Base-by-base conservation (phyloP, 2,797 vertebrate genomes). In the Buceros bicornis region DNA sequence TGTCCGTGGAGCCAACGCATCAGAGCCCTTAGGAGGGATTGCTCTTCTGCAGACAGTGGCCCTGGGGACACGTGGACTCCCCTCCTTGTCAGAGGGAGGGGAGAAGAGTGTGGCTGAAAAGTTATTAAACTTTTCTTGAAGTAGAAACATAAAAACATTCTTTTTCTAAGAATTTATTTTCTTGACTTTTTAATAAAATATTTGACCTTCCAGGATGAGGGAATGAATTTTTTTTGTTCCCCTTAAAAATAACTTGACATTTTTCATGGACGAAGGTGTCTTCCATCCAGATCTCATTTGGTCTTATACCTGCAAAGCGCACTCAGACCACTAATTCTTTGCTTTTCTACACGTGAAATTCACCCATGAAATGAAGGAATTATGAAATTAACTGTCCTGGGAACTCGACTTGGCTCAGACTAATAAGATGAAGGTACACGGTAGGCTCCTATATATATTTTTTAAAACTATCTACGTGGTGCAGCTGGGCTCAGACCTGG, bases 321-420 rank as follows among this genome's bases (percentile, higher is more conserved):
- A 78, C 76, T 94, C 62, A 66, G 69, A 58, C 40, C 58, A 48
- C 73, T 81, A 72, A 81, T 76, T 94, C 95, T 90, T 93, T 74
- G 48, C 92, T 90, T 94, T 92, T 87, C 76, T 79, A 62, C 0
- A 48, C 85, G 76, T 97, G 96, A 96, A 95, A 90, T 96, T 90
- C 91, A 90, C 70, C 95, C 95, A 84, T 95, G 93, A 96, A 97
- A 96, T 96, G 81, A 95, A 60, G 35, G 73, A 96, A 93, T 95
- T 86, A 95, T 6, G 58, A 91, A 95, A 94, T 91, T 81, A 95
- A 91, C 72, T 94, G 72, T 90, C 89, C 66, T 26, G 87, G 90
- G 89, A 92, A 20, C 80, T 94, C 91, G 91, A 10, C 72, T 87
- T 89, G 82, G 56, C 70, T 95, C 80, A 57, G n/a, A 51, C 73